Conservation (phyloP, 2,113 vertebrate species). For the Chionis minor region DNA sequence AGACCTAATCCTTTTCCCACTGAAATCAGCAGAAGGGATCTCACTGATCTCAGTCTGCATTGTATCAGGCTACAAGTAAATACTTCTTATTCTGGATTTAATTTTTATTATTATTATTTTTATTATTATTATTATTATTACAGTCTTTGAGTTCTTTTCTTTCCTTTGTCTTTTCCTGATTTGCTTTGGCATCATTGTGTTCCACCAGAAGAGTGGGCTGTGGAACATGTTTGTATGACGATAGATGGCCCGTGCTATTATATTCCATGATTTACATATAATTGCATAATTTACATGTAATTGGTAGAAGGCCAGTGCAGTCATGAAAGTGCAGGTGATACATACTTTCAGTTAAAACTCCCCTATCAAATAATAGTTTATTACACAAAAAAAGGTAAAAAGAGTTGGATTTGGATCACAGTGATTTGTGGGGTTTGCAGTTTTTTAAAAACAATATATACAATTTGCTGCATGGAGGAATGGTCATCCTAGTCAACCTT, state of each 20-base stretch:
- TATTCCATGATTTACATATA: neutral
- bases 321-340: neutral
- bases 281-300: slow-evolving; percentile 8
- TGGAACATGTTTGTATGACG: neutral
- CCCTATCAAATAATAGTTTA: neutral
- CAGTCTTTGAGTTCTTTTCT: neutral
- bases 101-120: neutral
- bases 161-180: neutral
- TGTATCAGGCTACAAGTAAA: neutral
- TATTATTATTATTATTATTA: neutral
- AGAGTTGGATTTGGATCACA: neutral
- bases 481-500: neutral
- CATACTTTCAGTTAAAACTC: neutral
- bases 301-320: neutral
- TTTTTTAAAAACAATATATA: neutral
- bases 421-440: neutral
- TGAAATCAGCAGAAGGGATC: neutral
- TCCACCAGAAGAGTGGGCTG: neutral
- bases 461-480: neutral
- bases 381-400: neutral
- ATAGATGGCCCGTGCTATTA: neutral
- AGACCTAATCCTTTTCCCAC: neutral
- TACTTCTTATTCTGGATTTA: neutral
- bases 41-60: neutral
- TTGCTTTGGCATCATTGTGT: neutral